Percentiles rank a stretch among this genome's conserved stretches.
These are phyloP conservation scores for Tetragonula carbonaria DNA, from an alignment of 2,888 invertebrate species.

Conservation along the genomic window DNA sequence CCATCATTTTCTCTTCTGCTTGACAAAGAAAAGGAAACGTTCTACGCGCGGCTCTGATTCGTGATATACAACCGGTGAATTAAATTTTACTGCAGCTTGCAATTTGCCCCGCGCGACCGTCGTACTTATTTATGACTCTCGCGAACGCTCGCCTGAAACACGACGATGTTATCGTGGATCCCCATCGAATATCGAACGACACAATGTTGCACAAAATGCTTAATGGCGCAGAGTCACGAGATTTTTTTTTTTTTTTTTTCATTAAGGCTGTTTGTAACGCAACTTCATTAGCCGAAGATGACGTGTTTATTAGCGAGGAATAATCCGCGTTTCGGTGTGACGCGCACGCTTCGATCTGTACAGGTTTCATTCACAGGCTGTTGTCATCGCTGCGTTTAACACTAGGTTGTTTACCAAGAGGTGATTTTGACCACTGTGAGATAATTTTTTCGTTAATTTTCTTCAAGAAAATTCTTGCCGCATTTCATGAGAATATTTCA, in stretches of 20 bases:
- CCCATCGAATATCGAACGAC: neutral
- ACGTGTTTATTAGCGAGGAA: too few relatives aligned
- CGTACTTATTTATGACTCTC: neutral
- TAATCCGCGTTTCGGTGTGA: too few relatives aligned
- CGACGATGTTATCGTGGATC: neutral
- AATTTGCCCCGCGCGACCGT: constrained; percentile 3
- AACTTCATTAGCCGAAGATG: too few relatives aligned
- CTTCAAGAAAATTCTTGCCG: too few relatives aligned
- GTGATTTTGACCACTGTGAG: too few relatives aligned
- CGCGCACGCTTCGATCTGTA: too few relatives aligned
- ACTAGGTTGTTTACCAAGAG: too few relatives aligned
- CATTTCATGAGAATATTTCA: too few relatives aligned
- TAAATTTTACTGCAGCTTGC: constrained; percentile 4
- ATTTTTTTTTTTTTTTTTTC: too few relatives aligned
- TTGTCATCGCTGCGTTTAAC: neutral
- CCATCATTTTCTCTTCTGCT: neutral
- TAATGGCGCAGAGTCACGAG: neutral
- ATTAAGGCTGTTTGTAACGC: too few relatives aligned
- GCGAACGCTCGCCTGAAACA: neutral
- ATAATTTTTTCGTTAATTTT: too few relatives aligned
- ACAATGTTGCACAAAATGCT: neutral
- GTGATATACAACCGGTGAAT: neutral
- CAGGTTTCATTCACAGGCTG: neutral
- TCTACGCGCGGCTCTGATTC: neutral
- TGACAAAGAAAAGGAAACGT: neutral